Evolutionary conservation across 1,140 invertebrate genomes (phyloP), one percentile per base, ranked within the genome.

Genomic region (Cydia fagiglandana): DNA sequence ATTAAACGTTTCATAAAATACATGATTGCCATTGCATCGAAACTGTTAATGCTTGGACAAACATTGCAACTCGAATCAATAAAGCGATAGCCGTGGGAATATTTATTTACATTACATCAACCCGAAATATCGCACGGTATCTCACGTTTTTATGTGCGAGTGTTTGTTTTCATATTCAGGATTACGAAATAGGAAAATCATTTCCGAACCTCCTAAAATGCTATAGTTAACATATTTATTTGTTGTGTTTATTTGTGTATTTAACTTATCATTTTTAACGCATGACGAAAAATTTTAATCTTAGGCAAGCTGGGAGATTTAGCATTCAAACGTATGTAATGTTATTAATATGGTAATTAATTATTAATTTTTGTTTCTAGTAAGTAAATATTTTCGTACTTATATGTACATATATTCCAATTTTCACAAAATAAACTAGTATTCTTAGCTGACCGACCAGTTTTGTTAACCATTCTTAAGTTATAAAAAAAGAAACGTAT

Each of bases 31-130:
- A 17, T 34, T 70, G 66, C 66, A 70, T 81, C 77, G 80, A 85
- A 83, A 83, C 78, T 50, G 73, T 77, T 75, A 74, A 73, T 56
- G 61, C 73, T 73, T 78, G 34, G 56, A 81, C 80, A 84, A 84
- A 85, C 83, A 86, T 75, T 80, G 77, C 80, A 81, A 83, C 81
- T 86, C 81, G 83, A 83, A 84, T 83, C 81, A 80, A 86, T 87
- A 89, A 87, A 89, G 88, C 84, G 84, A 78, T 78, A 73, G 74
- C 78, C 80, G 82, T 83, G 83, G 75, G 77, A 87, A 89, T 86
- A 87, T 88, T 87, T 86, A 87, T 88, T 86, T 86, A 86, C 81
- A 77, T 84, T 85, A 86, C 76, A 79, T 53, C 75, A 78, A 87
- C 84, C 79, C 83, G 70, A 85, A 87, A 85, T 85, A 87, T 77